Evolutionary conservation across 1,140 invertebrate species (phyloP), one percentile per base, ranked within the genome.

Genomic region (Drosophila persimilis): DNA sequence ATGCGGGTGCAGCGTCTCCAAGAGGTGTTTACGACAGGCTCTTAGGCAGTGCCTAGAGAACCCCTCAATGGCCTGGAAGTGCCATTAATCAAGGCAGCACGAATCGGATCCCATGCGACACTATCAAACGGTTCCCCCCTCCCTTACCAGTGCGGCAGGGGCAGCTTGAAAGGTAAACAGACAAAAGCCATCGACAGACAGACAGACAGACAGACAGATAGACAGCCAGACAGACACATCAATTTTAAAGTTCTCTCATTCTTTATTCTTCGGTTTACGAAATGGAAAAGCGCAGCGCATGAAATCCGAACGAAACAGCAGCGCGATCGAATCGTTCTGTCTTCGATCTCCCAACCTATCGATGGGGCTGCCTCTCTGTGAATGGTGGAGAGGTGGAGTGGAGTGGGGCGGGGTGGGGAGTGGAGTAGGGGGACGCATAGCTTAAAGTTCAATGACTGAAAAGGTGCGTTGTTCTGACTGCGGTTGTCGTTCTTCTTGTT

Each of bases 361-460:
- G 62, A 24, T 67, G 52, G 35, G 35, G 35, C 63, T 53, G 17
- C 6, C 31, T 9, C 31, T 69, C 58, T 35, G 20, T 48, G 39
- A 58, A 46, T 76, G 55, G 39, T 58, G 61, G 35, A 48, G 22
- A 53, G 73, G 71, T 47, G 5, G 24, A 26, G 24, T 55, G 51
- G 59, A 55, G 57, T 31, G 46, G 48, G 15, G 24, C 15, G 31
- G 41, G 35, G 58, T 67, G 55, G 60, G 35, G 35, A 65, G 41
- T 51, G 53, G 46, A 74, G 46, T 52, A 54, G 64, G 56, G 52
- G 46, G 48, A 79, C 74, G 67, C 83, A 88, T 88, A 88, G 83
- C 83, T 88, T 79, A 88, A 88, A 88, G 83, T 88, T 88, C 83
- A 88, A 79, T 88, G 83, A 88, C 83, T 88, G 83, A 50, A 50